A percentile compares a stretch with the other conserved stretches of the same genome.
These are phyloP conservation scores for Gyps fulvus DNA, from an alignment of 2,113 vertebrate genomes.

Conservation along the genomic window DNA sequence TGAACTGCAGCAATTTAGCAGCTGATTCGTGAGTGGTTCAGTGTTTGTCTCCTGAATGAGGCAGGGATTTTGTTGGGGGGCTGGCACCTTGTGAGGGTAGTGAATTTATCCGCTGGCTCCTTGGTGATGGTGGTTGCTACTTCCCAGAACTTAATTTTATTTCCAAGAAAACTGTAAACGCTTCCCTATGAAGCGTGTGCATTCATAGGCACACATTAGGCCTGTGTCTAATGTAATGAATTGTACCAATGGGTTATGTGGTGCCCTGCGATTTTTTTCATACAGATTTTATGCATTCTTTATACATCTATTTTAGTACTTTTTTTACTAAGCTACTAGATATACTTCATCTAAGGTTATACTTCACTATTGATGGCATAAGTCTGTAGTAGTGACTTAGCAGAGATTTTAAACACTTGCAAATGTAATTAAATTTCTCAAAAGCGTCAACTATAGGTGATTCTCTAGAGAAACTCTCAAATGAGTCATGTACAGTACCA, in stretches of 20 bases:
- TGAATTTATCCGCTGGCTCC: background rate
- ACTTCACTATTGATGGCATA: background rate
- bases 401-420: background rate
- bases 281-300: background rate
- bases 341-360: background rate
- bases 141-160: background rate
- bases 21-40: background rate
- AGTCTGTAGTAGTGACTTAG: background rate
- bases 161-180: background rate
- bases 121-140: background rate
- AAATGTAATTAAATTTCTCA: background rate
- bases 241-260: background rate
- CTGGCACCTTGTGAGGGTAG: background rate
- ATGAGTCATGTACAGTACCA: background rate
- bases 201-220: background rate
- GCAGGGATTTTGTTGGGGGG: background rate
- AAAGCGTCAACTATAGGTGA: background rate
- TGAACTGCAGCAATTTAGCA: background rate
- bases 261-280: background rate
- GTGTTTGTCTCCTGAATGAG: background rate
- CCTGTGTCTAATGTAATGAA: background rate
- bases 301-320: background rate
- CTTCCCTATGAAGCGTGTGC: background rate
- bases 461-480: background rate
- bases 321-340: background rate